phyloP scores from a whole-genome alignment of 1,140 invertebrate genomes.

The Pentalonia nigronervosa region DNA sequence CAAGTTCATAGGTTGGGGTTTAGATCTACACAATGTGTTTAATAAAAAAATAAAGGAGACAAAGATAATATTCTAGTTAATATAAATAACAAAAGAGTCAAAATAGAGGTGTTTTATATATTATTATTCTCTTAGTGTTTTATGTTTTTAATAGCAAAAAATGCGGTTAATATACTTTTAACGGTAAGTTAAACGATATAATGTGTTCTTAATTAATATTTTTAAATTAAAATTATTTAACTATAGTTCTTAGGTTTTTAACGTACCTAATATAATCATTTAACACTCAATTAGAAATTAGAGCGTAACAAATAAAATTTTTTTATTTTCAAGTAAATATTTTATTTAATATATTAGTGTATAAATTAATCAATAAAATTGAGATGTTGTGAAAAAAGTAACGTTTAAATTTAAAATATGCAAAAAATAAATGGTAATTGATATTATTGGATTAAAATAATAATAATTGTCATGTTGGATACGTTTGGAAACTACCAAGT shows the following conservation, averaged over 20 bases:
- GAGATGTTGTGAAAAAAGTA: too few relatives aligned
- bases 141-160: conserved; percentile 6
- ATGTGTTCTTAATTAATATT: conserved; percentile 18
- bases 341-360: too few relatives aligned
- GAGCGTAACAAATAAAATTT: too few relatives aligned
- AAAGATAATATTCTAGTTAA: conserved; percentile 7
- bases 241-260: not conserved
- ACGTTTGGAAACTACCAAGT: not conserved
- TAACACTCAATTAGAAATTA: not conserved
- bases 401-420: too few relatives aligned
- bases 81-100: not conserved
- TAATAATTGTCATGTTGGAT: not conserved
- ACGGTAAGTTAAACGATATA: not conserved
- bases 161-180: not conserved
- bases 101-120: not conserved
- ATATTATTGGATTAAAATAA: not conserved
- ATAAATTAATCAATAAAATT: too few relatives aligned
- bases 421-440: not conserved
- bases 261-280: not conserved
- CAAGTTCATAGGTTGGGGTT: not conserved
- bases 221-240: not conserved
- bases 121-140: not conserved
- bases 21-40: not conserved
- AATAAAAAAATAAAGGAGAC: not conserved
- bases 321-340: too few relatives aligned